phyloP scores from a whole-genome alignment of 2,888 invertebrate genomes.

The Phortica okadai region DNA sequence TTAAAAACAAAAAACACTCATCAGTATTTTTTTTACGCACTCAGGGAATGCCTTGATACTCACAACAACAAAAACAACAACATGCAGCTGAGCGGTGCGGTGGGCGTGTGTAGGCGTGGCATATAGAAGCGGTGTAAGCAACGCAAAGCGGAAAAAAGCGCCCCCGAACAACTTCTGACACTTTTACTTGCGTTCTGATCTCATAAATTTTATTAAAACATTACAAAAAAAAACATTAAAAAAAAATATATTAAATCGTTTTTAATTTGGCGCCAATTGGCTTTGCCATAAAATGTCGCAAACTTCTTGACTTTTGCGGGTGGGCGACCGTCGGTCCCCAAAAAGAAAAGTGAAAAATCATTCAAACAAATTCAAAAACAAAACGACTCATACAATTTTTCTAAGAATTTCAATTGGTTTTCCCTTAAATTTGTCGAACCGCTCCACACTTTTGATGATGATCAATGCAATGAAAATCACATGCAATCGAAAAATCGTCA shows the following conservation, averaged over 20 bases:
- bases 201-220: slow-evolving; percentile 57
- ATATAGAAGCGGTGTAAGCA: too few species aligned
- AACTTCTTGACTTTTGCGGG: slow-evolving; percentile 30
- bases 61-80: too few species aligned
- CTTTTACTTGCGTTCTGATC: slow-evolving; percentile 39
- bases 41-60: too few species aligned
- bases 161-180: slow-evolving; percentile 23
- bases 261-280: slow-evolving; percentile 66
- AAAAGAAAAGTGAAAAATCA: slow-evolving; percentile 6
- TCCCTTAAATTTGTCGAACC: slow-evolving; percentile 26
- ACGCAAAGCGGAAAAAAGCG: too few species aligned
- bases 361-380: background rate
- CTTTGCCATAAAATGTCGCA: slow-evolving; percentile 53
- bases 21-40: too few species aligned
- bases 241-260: slow-evolving; percentile 47
- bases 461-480: slow-evolving; percentile 13
- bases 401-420: slow-evolving; percentile 40
- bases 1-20: slow-evolving; percentile 8
- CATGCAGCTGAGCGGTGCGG: too few species aligned
- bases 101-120: too few species aligned
- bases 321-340: slow-evolving; percentile 17
- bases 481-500: slow-evolving; percentile 28
- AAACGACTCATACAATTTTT: slow-evolving; percentile 55
- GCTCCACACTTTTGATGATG: background rate
- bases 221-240: slow-evolving; percentile 49